Evolutionary conservation across 2,888 invertebrate species (phyloP).

Genomic region (Rhamnusium bicolor): DNA sequence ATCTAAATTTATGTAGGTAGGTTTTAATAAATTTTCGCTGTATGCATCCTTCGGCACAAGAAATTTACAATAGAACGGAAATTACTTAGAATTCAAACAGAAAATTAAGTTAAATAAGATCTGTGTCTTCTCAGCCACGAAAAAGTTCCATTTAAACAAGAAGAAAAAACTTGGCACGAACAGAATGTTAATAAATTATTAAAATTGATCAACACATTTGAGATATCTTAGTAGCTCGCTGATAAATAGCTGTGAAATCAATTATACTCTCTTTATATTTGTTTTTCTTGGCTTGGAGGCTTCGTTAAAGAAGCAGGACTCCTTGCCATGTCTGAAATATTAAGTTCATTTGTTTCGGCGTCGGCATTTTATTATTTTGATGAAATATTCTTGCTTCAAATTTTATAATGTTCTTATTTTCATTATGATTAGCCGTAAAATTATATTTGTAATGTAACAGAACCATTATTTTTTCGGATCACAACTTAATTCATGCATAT

Average conservation of each 20-base stretch:
- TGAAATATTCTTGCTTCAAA: background rate
- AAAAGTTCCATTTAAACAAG: background rate
- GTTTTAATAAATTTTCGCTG: background rate
- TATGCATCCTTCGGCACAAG: background rate
- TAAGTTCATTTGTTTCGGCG: slow-evolving; percentile 35
- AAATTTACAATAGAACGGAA: slow-evolving; percentile 19
- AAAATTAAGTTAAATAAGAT: slow-evolving; percentile 17
- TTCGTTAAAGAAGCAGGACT: slow-evolving; percentile 26
- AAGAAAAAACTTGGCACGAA: slow-evolving; percentile 21
- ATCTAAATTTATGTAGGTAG: background rate
- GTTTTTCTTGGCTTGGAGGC: slow-evolving; percentile 29
- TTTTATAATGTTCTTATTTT: too few relatives aligned
- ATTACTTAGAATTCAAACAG: slow-evolving; percentile 3
- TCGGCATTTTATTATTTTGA: slow-evolving; percentile 25
- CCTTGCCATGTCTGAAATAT: slow-evolving; percentile 29
- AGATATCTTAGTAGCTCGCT: slow-evolving; percentile 19
- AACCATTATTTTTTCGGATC: too few relatives aligned
- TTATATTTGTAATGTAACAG: too few relatives aligned
- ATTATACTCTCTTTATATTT: slow-evolving; percentile 27
- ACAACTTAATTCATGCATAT: too few relatives aligned
- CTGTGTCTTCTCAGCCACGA: background rate
- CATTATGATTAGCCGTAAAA: too few relatives aligned
- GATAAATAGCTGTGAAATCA: slow-evolving; percentile 32
- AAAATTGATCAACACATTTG: slow-evolving; percentile 32
- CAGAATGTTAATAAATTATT: slow-evolving; percentile 21